Evolutionary conservation across 1,140 invertebrate species (phyloP).

Genomic region (Halesus radiatus): DNA sequence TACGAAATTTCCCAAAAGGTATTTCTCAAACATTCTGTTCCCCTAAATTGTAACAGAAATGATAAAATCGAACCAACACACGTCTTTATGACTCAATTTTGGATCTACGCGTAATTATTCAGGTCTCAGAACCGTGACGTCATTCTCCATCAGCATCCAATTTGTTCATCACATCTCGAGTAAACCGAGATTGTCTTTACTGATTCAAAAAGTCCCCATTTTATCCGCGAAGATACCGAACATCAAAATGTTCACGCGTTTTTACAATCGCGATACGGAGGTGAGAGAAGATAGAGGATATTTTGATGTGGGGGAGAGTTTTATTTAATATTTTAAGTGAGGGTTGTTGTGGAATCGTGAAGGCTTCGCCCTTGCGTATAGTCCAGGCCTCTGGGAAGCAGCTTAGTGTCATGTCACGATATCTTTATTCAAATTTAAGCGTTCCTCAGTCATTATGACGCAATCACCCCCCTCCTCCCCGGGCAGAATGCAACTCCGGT

Average conservation of each 20-base stretch:
- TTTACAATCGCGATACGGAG: not conserved
- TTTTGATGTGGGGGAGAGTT: not conserved
- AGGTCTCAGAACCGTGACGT: conserved; percentile 7
- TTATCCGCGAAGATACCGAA: not conserved
- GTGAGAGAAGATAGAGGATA: not conserved
- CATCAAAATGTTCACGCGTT: conserved; percentile 2
- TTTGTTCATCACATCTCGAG: conserved; percentile 5
- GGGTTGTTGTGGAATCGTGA: not conserved
- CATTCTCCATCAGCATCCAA: conserved; percentile 39
- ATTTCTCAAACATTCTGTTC: too few species aligned
- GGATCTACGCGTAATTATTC: conserved; percentile 29
- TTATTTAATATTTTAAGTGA: not conserved
- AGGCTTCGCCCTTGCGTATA: not conserved
- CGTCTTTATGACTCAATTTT: conserved; percentile 10
- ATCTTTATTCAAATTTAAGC: conserved; percentile 54
- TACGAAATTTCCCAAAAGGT: too few species aligned
- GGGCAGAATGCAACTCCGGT: conserved; percentile 4
- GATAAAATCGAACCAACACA: too few species aligned
- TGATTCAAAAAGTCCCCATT: not conserved
- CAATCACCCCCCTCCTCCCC: conserved; percentile 16
- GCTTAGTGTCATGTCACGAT: conserved; percentile 55
- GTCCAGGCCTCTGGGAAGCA: conserved; percentile 4
- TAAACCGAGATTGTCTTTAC: conserved; percentile 19
- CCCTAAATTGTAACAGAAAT: too few species aligned
- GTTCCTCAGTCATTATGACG: conserved; percentile 54